These are phyloP conservation scores for Homarus americanus DNA, from an alignment of 1,140 invertebrate species.

Conservation along the genomic window DNA sequence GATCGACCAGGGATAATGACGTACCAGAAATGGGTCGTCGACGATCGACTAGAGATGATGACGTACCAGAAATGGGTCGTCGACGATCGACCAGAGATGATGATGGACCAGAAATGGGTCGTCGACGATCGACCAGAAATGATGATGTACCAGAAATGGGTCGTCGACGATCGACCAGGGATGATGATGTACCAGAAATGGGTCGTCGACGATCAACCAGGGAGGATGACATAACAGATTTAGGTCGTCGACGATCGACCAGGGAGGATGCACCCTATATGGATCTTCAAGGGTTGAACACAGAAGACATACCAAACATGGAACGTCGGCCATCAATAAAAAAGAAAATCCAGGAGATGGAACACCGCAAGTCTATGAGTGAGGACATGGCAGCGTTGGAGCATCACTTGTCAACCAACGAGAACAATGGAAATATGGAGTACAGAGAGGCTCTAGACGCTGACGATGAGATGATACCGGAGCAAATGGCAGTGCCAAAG, in stretches of 20 bases:
- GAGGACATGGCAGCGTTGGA: constrained; percentile 17
- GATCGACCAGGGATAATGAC: constrained; percentile 24
- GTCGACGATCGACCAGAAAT: constrained; percentile 28
- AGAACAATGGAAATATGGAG: not conserved
- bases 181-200: not conserved
- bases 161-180: constrained; percentile 6
- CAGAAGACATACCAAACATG: not conserved
- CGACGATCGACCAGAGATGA: not conserved
- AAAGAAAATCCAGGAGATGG: constrained; percentile 6
- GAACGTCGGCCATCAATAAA: constrained; percentile 32
- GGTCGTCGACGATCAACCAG: not conserved
- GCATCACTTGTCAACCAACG: not conserved
- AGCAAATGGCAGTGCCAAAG: not conserved
- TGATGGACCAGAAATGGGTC: not conserved
- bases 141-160: not conserved
- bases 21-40: not conserved
- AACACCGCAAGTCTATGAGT: not conserved
- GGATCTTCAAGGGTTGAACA: not conserved
- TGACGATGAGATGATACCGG: not conserved
- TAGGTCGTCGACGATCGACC: constrained; percentile 2
- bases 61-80: not conserved
- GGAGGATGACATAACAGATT: not conserved
- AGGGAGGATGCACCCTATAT: not conserved
- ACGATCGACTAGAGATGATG: not conserved
- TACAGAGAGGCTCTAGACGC: not conserved